A percentile compares a stretch with the other conserved stretches of the same genome.
Evolutionary conservation across 2,797 vertebrate species (phyloP).

Genomic region (Cryptoblepharus egeriae): DNA sequence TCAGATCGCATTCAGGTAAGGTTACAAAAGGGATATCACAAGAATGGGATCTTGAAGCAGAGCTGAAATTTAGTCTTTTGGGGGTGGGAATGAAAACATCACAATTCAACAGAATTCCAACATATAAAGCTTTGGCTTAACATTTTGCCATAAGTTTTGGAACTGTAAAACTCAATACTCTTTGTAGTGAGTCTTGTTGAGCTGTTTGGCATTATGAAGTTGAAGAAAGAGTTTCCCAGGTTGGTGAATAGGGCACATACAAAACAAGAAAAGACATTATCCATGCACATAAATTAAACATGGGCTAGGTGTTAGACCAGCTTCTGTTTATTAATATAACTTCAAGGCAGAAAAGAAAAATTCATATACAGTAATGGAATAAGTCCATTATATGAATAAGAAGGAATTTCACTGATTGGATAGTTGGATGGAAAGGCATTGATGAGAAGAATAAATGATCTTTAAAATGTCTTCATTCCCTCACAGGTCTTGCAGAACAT

Average conservation of each 20-base stretch:
- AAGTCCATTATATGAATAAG: too few species aligned
- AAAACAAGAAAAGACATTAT: neutral
- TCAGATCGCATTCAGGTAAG: conserved; percentile 93
- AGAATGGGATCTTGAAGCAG: neutral
- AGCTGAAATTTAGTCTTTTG: neutral
- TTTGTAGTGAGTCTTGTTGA: neutral
- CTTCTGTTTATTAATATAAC: neutral
- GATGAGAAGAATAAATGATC: too few species aligned
- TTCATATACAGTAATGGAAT: too few species aligned
- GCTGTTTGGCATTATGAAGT: neutral
- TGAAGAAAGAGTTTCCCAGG: neutral
- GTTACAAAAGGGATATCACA: neutral
- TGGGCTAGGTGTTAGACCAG: neutral
- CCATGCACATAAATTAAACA: neutral
- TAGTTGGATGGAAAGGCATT: too few species aligned
- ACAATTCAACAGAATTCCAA: neutral
- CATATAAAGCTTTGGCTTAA: neutral
- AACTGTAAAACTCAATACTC: neutral
- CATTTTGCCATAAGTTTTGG: neutral
- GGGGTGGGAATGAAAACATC: neutral
- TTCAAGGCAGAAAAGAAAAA: too few species aligned
- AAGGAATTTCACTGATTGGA: too few species aligned
- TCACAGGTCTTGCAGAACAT: conserved; percentile 91
- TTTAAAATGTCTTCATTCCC: too few species aligned
- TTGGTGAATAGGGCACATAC: neutral